These are phyloP conservation scores for Perizoma affinitatum DNA, from an alignment of 2,888 invertebrate species.

Conservation along the genomic window DNA sequence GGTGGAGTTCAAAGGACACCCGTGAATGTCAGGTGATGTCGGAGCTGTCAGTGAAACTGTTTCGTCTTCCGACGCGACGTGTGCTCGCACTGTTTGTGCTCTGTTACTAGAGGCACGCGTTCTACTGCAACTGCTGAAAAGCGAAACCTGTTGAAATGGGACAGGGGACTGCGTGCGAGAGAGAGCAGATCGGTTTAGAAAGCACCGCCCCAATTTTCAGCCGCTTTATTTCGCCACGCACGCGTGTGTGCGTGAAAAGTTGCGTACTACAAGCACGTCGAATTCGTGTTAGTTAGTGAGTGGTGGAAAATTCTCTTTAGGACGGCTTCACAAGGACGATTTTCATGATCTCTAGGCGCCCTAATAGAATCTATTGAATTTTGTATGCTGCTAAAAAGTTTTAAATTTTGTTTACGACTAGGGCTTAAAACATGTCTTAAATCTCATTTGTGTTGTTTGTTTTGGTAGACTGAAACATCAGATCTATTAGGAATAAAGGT, in stretches of 20 bases:
- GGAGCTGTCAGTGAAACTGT: conserved; percentile 80
- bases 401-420: conserved; percentile 35
- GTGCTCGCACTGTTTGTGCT: conserved; percentile 79
- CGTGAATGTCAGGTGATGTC: conserved; percentile 74
- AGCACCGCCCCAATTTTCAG: conserved; percentile 64
- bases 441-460: conserved; percentile 23
- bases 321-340: conserved; percentile 73
- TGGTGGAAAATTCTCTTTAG: conserved; percentile 81
- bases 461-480: conserved; percentile 2
- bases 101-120: conserved; percentile 80
- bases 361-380: conserved; percentile 60
- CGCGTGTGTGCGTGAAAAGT: conserved; percentile 77
- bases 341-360: conserved; percentile 62
- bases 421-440: conserved; percentile 24
- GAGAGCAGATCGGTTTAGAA: conserved; percentile 54
- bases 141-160: conserved; percentile 84
- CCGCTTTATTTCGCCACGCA: conserved; percentile 72
- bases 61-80: conserved; percentile 75
- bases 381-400: conserved; percentile 41
- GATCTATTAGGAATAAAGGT: background rate
- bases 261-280: conserved; percentile 68
- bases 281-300: conserved; percentile 78
- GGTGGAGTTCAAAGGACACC: conserved; percentile 61
- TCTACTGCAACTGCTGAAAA: conserved; percentile 79
- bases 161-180: conserved; percentile 67